Evolutionary conservation across 2,113 vertebrate genomes (phyloP), one percentile per base, ranked within the genome.

Genomic region (Otolemur garnettii): DNA sequence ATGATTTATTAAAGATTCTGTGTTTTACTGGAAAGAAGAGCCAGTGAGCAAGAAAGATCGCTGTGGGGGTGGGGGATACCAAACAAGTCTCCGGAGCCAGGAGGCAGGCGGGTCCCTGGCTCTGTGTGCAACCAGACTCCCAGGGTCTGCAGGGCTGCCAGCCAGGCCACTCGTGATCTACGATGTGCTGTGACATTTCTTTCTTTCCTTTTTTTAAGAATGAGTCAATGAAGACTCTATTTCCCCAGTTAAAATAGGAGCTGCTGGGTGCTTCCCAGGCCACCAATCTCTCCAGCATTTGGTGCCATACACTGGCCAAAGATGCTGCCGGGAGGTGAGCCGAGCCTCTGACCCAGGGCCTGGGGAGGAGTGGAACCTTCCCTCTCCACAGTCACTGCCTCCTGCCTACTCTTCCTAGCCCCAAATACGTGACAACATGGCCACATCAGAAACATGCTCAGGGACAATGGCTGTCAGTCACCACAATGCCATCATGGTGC

Each of bases 1-100:
- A 98, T 98, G 97, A 98, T 98, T 97, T 97, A 98, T 98, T 98
- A 97, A 98, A 97, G 96, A 98, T 87, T 85, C 53, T 7, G 89
- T 69, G 71, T 68, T 94, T 98, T 97, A 77, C 95, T 96, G 94
- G 97, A 92, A 95, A 90, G 82, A 97, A 95, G 96, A 97, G 57
- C 33, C 22, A n/a, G 86, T 15, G 35, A 57, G 72, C 57, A 55
- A 24, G 7, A 2, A 87, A 91, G 82, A 53, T 0, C 0, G 1
- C 42, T 0, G 4, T 21, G n/a, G 57, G 79, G 59, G 35, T 1
- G 26, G 81, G 81, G 26, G 33, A 4, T 18, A 4, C 19, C 9
- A 15, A 4, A 45, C n/a, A 86, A 60, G 66, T 87, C 83, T 85
- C 92, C 96, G 75, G 92, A 91, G 75, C 19, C 17, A 2, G 64